Conservation (phyloP, 1,140 invertebrate species). For the Latrodectus geometricus region DNA sequence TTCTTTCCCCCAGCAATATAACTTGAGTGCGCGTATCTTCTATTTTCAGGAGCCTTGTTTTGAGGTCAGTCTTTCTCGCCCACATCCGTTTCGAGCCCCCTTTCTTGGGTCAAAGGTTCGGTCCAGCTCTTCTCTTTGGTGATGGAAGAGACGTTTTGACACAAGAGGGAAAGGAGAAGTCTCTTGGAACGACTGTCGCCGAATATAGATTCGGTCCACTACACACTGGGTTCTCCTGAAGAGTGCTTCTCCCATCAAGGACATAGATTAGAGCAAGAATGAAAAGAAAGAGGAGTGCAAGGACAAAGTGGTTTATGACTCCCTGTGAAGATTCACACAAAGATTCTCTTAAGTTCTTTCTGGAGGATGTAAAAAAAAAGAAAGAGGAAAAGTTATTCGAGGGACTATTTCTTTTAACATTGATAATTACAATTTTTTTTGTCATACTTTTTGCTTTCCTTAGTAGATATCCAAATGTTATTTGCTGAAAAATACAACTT, state of each 20-base stretch:
- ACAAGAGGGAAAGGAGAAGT: conserved; percentile 6
- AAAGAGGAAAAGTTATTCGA: no score
- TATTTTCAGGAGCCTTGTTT: background rate
- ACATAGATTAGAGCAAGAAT: background rate
- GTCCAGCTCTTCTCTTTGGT: background rate
- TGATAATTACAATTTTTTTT: no score
- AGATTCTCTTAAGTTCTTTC: no score
- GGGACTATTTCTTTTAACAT: no score
- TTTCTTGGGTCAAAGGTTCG: conserved; percentile 21
- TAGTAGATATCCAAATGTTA: no score
- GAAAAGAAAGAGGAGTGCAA: background rate
- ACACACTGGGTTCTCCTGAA: background rate
- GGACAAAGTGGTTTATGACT: background rate
- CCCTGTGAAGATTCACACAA: background rate
- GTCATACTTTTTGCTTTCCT: no score
- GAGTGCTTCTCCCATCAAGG: background rate
- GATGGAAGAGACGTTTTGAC: conserved; percentile 20
- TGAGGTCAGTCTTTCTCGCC: conserved; percentile 8
- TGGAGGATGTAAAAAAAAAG: no score
- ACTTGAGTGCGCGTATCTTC: background rate
- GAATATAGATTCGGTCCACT: background rate
- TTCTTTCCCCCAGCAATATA: background rate
- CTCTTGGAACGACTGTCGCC: conserved; percentile 16
- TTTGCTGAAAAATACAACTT: no score
- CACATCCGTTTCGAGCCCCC: conserved; percentile 13